Evolutionary conservation across 1,140 invertebrate species (phyloP).

Genomic region (Drosophila littoralis): DNA sequence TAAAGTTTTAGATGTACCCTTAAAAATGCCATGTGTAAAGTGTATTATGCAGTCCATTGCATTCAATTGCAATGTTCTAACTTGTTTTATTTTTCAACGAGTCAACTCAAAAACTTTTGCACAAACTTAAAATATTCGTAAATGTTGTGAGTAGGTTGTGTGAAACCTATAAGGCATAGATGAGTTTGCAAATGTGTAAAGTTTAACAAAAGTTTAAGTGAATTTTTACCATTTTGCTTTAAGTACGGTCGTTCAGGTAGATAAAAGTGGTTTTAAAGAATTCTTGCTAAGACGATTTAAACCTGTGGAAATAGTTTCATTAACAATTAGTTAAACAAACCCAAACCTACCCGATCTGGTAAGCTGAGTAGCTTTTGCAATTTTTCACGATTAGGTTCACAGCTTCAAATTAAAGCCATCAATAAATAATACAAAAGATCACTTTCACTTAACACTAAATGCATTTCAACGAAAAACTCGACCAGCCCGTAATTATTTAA

Average conservation of each 20-base stretch:
- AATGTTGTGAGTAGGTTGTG: slow-evolving; percentile 1
- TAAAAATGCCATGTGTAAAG: background rate
- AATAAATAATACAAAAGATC: slow-evolving; percentile 5
- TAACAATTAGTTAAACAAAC: background rate
- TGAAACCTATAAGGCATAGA: background rate
- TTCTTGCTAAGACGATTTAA: background rate
- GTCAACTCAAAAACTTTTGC: slow-evolving; percentile 23
- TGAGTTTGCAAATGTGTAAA: slow-evolving; percentile 9
- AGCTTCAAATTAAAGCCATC: slow-evolving; percentile 9
- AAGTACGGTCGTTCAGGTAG: background rate
- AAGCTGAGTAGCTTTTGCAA: too few species aligned
- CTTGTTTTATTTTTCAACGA: background rate
- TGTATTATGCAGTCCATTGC: background rate
- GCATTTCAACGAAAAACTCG: background rate
- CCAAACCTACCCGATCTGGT: too few species aligned
- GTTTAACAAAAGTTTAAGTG: slow-evolving; percentile 10
- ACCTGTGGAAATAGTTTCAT: background rate
- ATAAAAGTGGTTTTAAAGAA: background rate
- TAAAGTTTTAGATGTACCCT: too few species aligned
- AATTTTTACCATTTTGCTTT: background rate
- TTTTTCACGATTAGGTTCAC: too few species aligned
- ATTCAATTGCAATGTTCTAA: background rate
- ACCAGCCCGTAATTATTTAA: slow-evolving; percentile 50
- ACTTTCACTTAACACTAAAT: slow-evolving; percentile 45
- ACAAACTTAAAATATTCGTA: slow-evolving; percentile 19